Evolutionary conservation across 2,113 vertebrate genomes (phyloP).

Genomic region (Sclerurus mexicanus): DNA sequence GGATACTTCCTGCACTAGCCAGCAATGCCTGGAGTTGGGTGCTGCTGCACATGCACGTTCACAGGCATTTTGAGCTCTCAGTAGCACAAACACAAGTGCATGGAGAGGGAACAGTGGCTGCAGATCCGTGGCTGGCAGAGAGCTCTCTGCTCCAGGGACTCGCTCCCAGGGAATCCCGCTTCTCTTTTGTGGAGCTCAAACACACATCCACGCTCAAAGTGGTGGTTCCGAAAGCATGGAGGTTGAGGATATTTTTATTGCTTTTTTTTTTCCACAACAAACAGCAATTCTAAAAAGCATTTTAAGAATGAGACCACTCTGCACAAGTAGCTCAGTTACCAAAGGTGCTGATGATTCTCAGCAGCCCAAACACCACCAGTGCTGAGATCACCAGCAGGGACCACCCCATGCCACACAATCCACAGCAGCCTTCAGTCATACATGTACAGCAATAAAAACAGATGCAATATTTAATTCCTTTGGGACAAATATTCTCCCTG

Average conservation of each 20-base stretch:
- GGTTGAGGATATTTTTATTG: constrained; percentile 7
- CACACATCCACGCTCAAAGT: background rate
- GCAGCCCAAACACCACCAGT: background rate
- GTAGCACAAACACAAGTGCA: too few species aligned
- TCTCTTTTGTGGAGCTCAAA: background rate
- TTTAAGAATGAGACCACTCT: background rate
- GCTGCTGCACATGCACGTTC: background rate
- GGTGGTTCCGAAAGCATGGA: background rate
- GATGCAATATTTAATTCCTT: background rate
- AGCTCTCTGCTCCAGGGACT: background rate
- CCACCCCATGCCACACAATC: rapidly evolving
- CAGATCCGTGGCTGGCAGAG: background rate
- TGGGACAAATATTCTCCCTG: background rate
- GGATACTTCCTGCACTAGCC: background rate
- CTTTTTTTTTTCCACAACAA: background rate
- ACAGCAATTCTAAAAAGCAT: background rate
- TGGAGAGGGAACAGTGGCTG: background rate
- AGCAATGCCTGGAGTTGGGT: too few species aligned
- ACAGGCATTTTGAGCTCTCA: rapidly evolving
- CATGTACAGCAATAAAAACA: background rate
- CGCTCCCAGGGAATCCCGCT: background rate
- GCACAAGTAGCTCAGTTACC: background rate
- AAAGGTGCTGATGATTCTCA: background rate
- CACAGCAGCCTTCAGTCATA: background rate
- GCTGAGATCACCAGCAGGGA: background rate